A percentile compares a stretch with the other conserved stretches of the same genome.
Conservation (phyloP, 2,113 vertebrate species). For the Panurus biarmicus region DNA sequence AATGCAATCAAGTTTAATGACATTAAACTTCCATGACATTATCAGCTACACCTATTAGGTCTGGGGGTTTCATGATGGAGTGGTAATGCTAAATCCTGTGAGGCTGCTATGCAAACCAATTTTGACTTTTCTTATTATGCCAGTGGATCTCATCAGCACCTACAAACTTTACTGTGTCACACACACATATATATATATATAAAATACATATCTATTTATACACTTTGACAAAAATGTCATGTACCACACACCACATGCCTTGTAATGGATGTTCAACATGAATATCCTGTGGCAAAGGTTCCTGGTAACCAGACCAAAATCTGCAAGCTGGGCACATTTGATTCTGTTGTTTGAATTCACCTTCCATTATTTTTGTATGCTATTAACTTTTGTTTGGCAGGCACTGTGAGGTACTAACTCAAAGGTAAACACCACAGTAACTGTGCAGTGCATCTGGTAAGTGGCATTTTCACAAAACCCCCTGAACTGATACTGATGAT, state of each 20-base stretch:
- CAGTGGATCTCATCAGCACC: not conserved
- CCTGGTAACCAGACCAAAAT: not conserved
- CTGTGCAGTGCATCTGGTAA: not conserved
- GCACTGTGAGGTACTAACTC: not conserved
- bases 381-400: not conserved
- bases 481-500: not conserved
- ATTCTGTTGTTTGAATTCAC: not conserved
- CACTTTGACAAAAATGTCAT: not conserved
- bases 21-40: not conserved
- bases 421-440: not conserved
- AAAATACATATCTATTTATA: too few relatives aligned
- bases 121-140: not conserved
- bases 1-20: not conserved
- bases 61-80: not conserved
- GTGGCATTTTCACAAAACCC: not conserved
- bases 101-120: not conserved
- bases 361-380: fast-evolving
- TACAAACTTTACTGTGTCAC: not conserved
- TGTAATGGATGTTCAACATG: not conserved
- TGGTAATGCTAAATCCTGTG: not conserved
- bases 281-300: not conserved
- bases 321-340: not conserved
- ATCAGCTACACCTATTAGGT: not conserved
- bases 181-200: too few relatives aligned
- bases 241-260: not conserved